Evolutionary conservation across 2,888 invertebrate genomes (phyloP), one percentile per base, ranked within the genome.

Genomic region (Seira ritae): DNA sequence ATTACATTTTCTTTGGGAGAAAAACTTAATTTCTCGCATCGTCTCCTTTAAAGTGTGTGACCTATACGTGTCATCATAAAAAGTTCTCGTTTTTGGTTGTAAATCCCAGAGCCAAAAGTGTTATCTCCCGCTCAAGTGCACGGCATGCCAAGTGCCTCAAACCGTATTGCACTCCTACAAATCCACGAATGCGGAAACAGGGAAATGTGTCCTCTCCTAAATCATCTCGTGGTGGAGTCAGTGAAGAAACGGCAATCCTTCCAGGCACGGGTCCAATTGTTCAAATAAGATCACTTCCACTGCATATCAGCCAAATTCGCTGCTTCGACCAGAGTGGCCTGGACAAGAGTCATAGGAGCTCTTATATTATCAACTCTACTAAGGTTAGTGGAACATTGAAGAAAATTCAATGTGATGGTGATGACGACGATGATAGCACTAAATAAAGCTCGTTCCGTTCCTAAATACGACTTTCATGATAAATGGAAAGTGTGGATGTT

Each of bases 251-350:
- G 37, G 20, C 19, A 60, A 46, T 70, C 62, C 46, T 83, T 22
- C 82, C 82, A 37, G 80, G 83, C 19, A 72, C 70, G 37, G 85
- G 70, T 55, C 86, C 87, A 19, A 71, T 88, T 20, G 87, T 85
- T 17, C 88, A 88, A 84, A 88, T 88, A 65, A 80, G 88, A 69
- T 80, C 87, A 3, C 67, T 88, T 46, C 88, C 88, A 19, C 68
- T 88, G 10, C 84, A 85, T 60, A 50, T 86, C 22, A 84, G 86
- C 62, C 84, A 86, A 65, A 76, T 88, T 42, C 81, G 88, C 60
- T 71, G 71, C 50, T 23, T 31, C 17, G 74, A 66, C 20, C 20
- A 62, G 37, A 68, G n/a, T 62, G 70, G 68, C 22, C 12, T 68
- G 37, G 67, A 70, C 50, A 66, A 37, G 22, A 65, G 73, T 50